Conservation (phyloP, 53 echinoderm and acorn worm species). For the Echinometra lucunter region DNA sequence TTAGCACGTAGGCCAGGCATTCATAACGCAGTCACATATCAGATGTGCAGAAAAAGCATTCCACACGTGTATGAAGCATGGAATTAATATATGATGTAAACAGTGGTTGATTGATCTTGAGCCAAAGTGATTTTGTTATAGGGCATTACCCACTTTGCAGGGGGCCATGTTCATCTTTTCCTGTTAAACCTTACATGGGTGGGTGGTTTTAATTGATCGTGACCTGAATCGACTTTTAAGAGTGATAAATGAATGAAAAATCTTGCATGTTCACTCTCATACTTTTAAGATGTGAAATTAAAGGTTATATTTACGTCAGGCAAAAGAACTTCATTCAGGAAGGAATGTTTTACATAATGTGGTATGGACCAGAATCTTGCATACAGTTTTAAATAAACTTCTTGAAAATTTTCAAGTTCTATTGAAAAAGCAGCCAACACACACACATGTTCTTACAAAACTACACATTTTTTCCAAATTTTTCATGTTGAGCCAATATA, state of each 20-base stretch:
- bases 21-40: background rate
- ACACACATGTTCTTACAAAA: background rate
- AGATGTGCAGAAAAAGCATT: background rate
- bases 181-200: background rate
- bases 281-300: background rate
- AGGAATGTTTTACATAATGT: background rate
- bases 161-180: background rate
- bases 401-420: background rate
- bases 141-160: background rate
- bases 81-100: background rate
- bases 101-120: background rate
- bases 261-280: background rate
- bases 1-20: background rate
- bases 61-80: background rate
- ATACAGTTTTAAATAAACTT: background rate
- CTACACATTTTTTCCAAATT: background rate
- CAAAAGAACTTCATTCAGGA: background rate
- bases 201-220: background rate
- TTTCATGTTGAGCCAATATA: background rate
- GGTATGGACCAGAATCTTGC: background rate
- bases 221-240: background rate
- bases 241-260: background rate
- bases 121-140: background rate
- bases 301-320: background rate
- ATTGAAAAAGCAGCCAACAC: background rate